Evolutionary conservation across 2,888 invertebrate genomes (phyloP), one percentile per base, ranked within the genome.

Genomic region (Hirudinaria manillensis): DNA sequence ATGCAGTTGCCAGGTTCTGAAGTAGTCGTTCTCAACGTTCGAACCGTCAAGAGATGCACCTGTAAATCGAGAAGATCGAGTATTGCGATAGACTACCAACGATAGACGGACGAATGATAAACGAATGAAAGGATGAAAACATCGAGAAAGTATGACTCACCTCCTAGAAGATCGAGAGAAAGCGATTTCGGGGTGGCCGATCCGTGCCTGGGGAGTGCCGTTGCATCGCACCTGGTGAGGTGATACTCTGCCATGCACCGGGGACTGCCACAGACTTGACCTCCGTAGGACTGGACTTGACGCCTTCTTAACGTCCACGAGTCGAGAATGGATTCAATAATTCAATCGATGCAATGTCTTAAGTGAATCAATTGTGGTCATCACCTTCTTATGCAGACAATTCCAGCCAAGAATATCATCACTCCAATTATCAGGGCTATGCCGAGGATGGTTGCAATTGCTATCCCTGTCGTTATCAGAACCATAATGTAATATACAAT

Each of bases 1-100:
- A 29, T 78, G 79, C 36, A 79, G 73, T 66, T 79, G 79, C 79
- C 79, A 79, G 24, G 79, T 79, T 36, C 79, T 71, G 75, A 79
- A 79, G 76, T 79, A 79, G 77, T 79, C 79, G 74, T 79, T 79
- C 75, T 79, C 79, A 27, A 68, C 70, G 66, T 73, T 73, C 7
- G 56, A 56, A 27, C 73, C 73, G n/a, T 73, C 73, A 21, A 56
- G 24, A 32, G 73, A 34, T n/a, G 32, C 56, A 55, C 56, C 73
- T 73, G 73, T 3, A 55, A 32, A 61, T 38, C 38, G 10, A 38
- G 38, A 38, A 7, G 45, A 45, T 16, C 16, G 45, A 45, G 45
- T 16, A 45, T 45, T 45, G 45, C 10, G 45, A 45, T 1, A 16
- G 45, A 45, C 10, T 45, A 45, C 13, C 6, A 10, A 45, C 13